Evolutionary conservation across 1,140 invertebrate genomes (phyloP).

Genomic region (Subanguina moxae): DNA sequence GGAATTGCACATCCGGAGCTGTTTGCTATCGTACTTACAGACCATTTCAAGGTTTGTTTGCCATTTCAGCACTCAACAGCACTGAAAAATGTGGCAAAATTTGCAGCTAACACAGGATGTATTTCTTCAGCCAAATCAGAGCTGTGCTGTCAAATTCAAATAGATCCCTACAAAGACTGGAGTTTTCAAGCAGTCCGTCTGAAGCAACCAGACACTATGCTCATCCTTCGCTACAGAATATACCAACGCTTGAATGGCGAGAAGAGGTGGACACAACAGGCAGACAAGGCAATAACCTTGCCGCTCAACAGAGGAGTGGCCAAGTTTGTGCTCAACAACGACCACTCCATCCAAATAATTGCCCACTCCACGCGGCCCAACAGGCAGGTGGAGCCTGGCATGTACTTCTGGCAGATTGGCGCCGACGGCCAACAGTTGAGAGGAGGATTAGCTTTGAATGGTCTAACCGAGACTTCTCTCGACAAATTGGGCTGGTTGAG

Average conservation of each 20-base stretch:
- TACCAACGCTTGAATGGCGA: constrained; percentile 29
- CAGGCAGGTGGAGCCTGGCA: constrained; percentile 42
- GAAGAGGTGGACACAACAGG: constrained; percentile 21
- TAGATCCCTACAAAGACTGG: constrained; percentile 51
- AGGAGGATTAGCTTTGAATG: constrained; percentile 36
- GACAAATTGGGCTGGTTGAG: constrained; percentile 51
- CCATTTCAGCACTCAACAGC: too few species aligned
- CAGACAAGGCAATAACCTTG: constrained; percentile 39
- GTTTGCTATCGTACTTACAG: constrained; percentile 51
- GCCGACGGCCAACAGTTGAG: constrained; percentile 20
- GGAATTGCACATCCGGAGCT: constrained; percentile 40
- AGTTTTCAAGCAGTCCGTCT: constrained; percentile 44
- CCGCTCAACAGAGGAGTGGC: constrained; percentile 46
- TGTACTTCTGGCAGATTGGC: constrained; percentile 45
- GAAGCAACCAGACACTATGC: constrained; percentile 43
- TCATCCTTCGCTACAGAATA: constrained; percentile 44
- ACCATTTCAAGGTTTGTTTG: constrained; percentile 28
- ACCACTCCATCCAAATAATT: constrained; percentile 31
- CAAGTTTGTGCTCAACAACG: constrained; percentile 49
- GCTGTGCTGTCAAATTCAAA: constrained; percentile 45
- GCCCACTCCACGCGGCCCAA: constrained; percentile 43
- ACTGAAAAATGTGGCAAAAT: too few species aligned
- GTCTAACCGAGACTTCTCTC: constrained; percentile 38
- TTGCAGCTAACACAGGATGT: constrained; percentile 41
- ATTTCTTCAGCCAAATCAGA: constrained; percentile 34